Base-by-base conservation (phyloP, 2,113 vertebrate species). In the Pedionomus torquatus region DNA sequence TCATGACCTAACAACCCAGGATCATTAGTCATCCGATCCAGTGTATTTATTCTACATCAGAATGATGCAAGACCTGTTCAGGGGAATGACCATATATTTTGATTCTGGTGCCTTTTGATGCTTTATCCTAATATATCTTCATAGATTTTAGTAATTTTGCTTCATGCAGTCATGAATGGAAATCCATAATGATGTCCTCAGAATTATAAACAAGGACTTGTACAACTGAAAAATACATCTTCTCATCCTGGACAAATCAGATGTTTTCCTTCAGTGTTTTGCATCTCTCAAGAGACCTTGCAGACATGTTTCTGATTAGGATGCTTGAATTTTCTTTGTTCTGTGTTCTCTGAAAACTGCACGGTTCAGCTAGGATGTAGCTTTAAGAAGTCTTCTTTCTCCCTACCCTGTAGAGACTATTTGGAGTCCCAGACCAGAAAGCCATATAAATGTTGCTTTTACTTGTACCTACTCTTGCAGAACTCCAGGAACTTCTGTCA, bases 1-100 rank as follows among this genome's bases (percentile, higher is more conserved):
- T 92, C 94, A 79, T 87, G 95, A 94, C 95, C 94, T 79, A 52
- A 41, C 31, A 82, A 76, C 91, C 87, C 52, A 30, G 89, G 46
- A 79, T 93, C 81, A 5, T 95, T 52, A 60, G 16, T 93, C 89
- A 87, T 89, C 74, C 75, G 61, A 16, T 75, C 80, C 30, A n/a
- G 72, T 19, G 37, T 84, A 15, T 95, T 95, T 93, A 54, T 76
- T 85, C 72, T 68, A 33, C 39, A 33, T 60, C 26, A 60, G 24
- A 57, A 24, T 37, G n/a, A 25, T 60, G 41, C 69, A 78, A 64
- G 44, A 70, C 28, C 43, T 46, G 6, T 30, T 44, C 43, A 87
- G 51, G 43, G 30, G 77, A 92, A 14, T 0, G 4, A 16, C 33
- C 3, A 0, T 5, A 6, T 37, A 55, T 70, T 57, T 58, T 76